Percentiles rank a stretch among this genome's conserved stretches.
Conservation (phyloP, 1,140 invertebrate genomes). For the Tetragonula clypearis region DNA sequence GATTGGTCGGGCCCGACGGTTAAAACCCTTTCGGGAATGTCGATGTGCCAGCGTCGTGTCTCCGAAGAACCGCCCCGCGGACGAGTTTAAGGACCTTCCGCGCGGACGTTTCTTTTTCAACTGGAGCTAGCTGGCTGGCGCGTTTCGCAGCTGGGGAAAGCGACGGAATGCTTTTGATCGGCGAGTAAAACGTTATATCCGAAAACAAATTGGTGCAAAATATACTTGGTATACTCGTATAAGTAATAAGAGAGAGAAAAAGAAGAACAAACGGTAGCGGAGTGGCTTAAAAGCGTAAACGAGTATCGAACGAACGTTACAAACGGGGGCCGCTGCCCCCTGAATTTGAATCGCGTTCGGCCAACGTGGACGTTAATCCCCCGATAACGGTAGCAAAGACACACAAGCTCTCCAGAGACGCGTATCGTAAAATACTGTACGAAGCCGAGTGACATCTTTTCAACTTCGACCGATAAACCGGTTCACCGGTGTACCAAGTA, state of each 20-base stretch:
- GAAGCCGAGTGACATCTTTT: constrained; percentile 34
- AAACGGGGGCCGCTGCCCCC: too few relatives aligned
- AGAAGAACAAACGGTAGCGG: neutral
- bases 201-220: neutral
- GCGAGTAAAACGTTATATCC: neutral
- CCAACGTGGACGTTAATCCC: constrained; percentile 43
- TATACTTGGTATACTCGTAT: too few relatives aligned
- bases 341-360: constrained; percentile 27
- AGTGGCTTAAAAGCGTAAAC: neutral
- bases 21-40: neutral
- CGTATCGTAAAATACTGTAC: neutral
- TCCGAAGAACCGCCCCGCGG: neutral
- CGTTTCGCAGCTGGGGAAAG: neutral
- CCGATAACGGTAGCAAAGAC: constrained; percentile 52
- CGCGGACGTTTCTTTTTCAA: neutral
- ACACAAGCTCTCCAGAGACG: neutral
- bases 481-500: constrained; percentile 23
- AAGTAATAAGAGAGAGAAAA: too few relatives aligned
- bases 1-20: neutral
- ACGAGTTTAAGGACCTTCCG: neutral
- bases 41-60: neutral
- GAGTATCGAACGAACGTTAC: neutral
- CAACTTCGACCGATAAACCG: constrained; percentile 46
- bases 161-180: neutral
- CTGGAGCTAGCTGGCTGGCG: neutral